Evolutionary conservation across 2,888 invertebrate species (phyloP), one percentile per base, ranked within the genome.

Genomic region (Odontothrips loti): DNA sequence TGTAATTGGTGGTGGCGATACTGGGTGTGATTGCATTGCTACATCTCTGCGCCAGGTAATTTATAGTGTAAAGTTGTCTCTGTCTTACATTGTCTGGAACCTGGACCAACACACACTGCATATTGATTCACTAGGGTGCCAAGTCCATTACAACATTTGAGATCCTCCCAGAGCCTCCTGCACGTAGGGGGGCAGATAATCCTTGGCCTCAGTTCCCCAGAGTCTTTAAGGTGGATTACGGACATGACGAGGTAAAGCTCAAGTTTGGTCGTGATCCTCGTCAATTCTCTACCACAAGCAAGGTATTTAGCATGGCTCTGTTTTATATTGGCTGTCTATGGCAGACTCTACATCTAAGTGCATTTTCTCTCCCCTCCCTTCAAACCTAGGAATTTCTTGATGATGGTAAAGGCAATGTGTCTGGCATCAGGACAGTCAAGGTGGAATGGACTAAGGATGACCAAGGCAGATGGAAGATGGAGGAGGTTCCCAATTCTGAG

Each of bases 151-250:
- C 96, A 0, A 95, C 97, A 0, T 99, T 99, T 88, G 99, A 99
- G 90, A 99, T 99, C 86, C 90, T 99, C 80, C 98, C 99, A 0
- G 93, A 95, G 85, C 99, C 99, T 23, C 95, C 96, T 81, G 89
- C 90, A 3, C 90, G 89, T 47, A 91, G 99, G 58, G 93, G 94
- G 20, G 89, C 90, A 23, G 97, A 97, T 87, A 99, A 99, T 88
- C 99, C 99, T 0, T 99, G 99, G 99, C 99, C 99, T 3, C 97
- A 98, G 86, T 99, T 96, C 94, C 99, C 99, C 0, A 91, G 96
- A 86, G 95, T 98, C 43, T 98, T 99, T 91, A 93, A 95, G 85
- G 95, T 98, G 43, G 99, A 99, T 88, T 99, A 99, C 86, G 99
- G 99, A 0, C 99, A 99, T 86, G 98, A 99, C 85, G 99, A 99